A percentile compares a stretch with the other conserved stretches of the same genome.
Evolutionary conservation across 2,113 vertebrate species (phyloP).

Genomic region (Xiphorhynchus elegans): DNA sequence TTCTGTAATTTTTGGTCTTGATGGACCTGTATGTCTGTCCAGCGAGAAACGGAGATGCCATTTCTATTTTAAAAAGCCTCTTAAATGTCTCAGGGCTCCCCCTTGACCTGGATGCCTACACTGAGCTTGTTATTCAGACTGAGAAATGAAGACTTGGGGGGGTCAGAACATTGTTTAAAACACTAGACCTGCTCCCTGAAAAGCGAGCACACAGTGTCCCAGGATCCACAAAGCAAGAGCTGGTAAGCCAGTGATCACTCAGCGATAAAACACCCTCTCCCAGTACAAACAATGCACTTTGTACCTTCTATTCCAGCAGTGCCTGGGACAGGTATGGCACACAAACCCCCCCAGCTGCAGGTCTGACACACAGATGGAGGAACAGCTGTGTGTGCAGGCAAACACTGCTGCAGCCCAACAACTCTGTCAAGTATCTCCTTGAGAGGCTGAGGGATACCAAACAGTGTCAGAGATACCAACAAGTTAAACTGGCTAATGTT

Average conservation of each 20-base stretch:
- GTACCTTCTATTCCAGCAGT: neutral
- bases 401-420: neutral
- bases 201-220: neutral
- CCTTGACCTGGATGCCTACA: neutral
- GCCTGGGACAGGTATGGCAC: accelerated
- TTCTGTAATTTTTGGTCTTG: neutral
- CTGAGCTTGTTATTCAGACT: neutral
- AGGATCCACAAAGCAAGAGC: neutral
- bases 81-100: neutral
- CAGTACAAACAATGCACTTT: neutral
- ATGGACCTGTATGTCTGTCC: neutral
- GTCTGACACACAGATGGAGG: neutral
- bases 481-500: neutral
- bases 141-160: neutral
- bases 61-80: neutral
- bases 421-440: neutral
- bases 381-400: neutral
- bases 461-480: neutral
- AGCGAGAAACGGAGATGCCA: neutral
- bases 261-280: neutral
- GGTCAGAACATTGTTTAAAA: neutral
- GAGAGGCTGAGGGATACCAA: neutral
- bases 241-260: neutral
- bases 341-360: neutral
- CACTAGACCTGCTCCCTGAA: neutral